Evolutionary conservation across 1,140 invertebrate genomes (phyloP).

Genomic region (Melipona quadrifasciata): DNA sequence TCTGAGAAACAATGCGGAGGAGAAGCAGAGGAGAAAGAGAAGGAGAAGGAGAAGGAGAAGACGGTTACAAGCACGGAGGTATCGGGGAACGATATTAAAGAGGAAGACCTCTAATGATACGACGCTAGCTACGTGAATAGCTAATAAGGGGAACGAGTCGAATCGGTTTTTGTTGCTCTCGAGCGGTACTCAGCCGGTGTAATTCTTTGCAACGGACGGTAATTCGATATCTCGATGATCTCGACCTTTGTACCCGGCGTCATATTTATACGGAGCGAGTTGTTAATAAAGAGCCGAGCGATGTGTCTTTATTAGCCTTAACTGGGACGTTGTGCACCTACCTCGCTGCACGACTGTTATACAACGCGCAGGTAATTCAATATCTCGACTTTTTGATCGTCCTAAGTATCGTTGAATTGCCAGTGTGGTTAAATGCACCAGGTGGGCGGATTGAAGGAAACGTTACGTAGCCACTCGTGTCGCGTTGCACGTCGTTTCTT

Average conservation of each 20-base stretch:
- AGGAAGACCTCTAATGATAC: slow-evolving; percentile 36
- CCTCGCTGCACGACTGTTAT: no score
- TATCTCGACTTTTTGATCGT: not conserved
- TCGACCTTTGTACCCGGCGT: not conserved
- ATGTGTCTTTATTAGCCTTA: no score
- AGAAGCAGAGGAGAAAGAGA: not conserved
- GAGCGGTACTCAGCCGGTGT: not conserved
- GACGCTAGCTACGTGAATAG: not conserved
- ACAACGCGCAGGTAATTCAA: not conserved
- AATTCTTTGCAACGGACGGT: not conserved
- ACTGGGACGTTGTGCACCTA: not conserved
- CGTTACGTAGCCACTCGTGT: no score
- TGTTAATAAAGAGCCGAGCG: not conserved
- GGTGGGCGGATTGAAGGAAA: not conserved
- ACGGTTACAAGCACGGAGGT: slow-evolving; percentile 27
- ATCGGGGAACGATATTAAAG: slow-evolving; percentile 56
- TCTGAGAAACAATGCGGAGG: not conserved
- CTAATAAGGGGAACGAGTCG: slow-evolving; percentile 5
- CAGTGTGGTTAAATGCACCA: not conserved
- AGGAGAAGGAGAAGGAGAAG: no score
- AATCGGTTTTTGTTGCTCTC: not conserved
- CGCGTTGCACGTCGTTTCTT: not conserved
- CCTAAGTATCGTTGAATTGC: not conserved
- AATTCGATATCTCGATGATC: not conserved
- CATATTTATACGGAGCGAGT: not conserved